Base-by-base conservation (phyloP, 2,113 vertebrate species). In the Bubo blakistoni region DNA sequence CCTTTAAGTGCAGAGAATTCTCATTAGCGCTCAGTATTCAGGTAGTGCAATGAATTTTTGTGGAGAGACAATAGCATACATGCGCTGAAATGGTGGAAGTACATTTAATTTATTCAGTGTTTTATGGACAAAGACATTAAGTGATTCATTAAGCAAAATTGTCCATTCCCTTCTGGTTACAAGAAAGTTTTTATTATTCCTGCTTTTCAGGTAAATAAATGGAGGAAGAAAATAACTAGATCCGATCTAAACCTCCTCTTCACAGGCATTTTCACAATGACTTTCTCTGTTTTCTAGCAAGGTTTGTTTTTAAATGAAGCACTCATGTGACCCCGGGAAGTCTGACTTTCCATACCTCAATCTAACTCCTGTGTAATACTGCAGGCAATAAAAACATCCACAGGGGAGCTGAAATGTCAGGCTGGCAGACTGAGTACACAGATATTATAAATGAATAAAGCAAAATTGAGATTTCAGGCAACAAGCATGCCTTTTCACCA, bases 31-130 rank as follows among this genome's bases (percentile, higher is more conserved):
- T 81, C 73, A 88, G 70, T 34, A 16, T 63, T 93, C 73, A 72
- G 78, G 87, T 61, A 81, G 9, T 69, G 94, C 51, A 58, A 94
- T 91, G 90, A 95, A 92, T 96, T 95, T 97, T 62, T 93, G 93
- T 86, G 76, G 81, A 74, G 70, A 17, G 17, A 89, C 54, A 85
- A 71, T 3, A 88, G 61, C 49, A 71, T 13, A 24, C 22, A 25
- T 10, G 70, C 0, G 0, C 71, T 86, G 86, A 81, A 80, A 58
- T 34, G 47, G 49, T 46, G 38, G 46, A 74, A 83, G 7, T 14
- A 47, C 10, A 4, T 36, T 65, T 54, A 57, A 91, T 87, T 85
- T 85, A 82, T 90, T 80, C 49, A 70, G 58, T 55, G 15, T 58
- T 81, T 94, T 89, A 83, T 58, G 78, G 87, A 76, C 89, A 84